Evolutionary conservation across 2,797 vertebrate species (phyloP).

Genomic region (Chromobotia macracanthus): DNA sequence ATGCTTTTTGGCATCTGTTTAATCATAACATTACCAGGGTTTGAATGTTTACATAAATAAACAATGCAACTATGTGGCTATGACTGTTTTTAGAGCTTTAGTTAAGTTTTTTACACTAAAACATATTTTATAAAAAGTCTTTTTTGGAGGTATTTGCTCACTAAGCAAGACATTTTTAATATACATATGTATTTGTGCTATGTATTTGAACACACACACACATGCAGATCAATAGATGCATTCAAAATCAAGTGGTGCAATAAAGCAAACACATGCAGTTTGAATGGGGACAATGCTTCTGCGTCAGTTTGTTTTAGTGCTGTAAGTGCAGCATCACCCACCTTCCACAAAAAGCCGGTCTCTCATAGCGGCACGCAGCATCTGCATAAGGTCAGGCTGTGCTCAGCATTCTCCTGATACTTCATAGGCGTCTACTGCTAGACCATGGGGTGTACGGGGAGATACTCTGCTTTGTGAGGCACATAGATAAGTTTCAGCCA

Average conservation of each 20-base stretch:
- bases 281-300: not conserved
- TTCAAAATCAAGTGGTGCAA: not conserved
- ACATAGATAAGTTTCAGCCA: constrained; percentile 57
- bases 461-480: constrained; percentile 57
- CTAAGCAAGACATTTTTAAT: too few species aligned
- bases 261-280: not conserved
- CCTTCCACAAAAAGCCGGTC: constrained; percentile 48
- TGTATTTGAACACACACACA: not conserved
- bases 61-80: not conserved
- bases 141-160: too few species aligned
- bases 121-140: too few species aligned
- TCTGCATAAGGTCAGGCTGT: constrained; percentile 53
- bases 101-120: not conserved
- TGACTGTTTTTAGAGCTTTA: not conserved
- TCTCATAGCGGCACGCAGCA: constrained; percentile 46
- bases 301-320: not conserved
- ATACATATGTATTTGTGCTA: not conserved
- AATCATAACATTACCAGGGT: not conserved
- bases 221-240: too few species aligned
- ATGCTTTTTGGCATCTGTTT: not conserved
- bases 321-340: constrained; percentile 33
- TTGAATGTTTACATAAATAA: not conserved
- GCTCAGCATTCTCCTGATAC: constrained; percentile 50
- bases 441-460: constrained; percentile 45
- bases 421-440: constrained; percentile 44